Base-by-base conservation (phyloP, 2,113 vertebrate genomes). In the Trematomus loennbergii region DNA sequence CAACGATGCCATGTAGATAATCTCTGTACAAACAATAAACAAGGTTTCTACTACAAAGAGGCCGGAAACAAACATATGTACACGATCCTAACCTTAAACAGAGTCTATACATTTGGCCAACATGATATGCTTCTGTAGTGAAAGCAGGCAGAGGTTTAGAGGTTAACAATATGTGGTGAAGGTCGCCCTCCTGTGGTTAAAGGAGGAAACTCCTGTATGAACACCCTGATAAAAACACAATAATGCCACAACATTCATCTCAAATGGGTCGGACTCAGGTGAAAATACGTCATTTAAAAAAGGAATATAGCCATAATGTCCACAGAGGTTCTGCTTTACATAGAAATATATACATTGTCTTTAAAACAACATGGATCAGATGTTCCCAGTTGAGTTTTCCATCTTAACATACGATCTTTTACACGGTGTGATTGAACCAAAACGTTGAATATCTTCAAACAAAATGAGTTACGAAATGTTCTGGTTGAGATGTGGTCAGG, bases 171-270 rank as follows among this genome's bases (percentile, higher is more conserved):
- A 18, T 20, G 36, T 61, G 75, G 64, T 62, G 22, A 65, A 77
- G 50, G 67, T 54, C 67, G 78, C 84, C 82, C 75, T 61, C 90
- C 36, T 33, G 64, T 85, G 82, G 52, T 50, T 1, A 43, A 54
- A 69, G 6, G 8, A 0, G 22, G 29, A 9, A 7, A 20, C 9
- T 3, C 13, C 17, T 4, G 17, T 49, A 15, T 6, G 29, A 36
- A 66, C 64, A 52, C 4, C 36, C 36, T 9, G 22, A 29, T 29
- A 29, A 29, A 29, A 29, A 29, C 29, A 29, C 22, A 17, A 11
- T 17, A 5, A 49, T 16, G 45, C 46, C 64, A 18, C 10, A 12
- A 52, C 46, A 18, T 50, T 33, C 33, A 22, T 7, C 29, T 4
- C 13, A 17, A 29, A 49, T 1, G 2, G 2, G 9, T 49, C 20